Evolutionary conservation across 1,140 invertebrate species (phyloP).

Genomic region (Cotesia glomerata): DNA sequence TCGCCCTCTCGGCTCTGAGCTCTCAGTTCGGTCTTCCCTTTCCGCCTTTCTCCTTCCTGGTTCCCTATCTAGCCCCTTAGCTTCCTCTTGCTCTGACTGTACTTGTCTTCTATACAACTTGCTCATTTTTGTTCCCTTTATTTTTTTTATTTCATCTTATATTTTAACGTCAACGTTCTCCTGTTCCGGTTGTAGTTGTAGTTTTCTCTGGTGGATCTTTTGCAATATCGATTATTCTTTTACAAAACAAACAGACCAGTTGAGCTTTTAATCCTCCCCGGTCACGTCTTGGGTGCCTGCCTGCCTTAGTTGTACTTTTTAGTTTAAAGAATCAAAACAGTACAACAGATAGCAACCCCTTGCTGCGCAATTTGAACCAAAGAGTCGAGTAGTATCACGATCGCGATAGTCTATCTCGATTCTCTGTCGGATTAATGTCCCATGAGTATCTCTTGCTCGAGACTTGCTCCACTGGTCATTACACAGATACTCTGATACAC

Average conservation of each 20-base stretch:
- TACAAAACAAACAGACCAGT: neutral
- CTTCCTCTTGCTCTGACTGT: neutral
- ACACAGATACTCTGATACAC: neutral
- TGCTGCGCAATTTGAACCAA: neutral
- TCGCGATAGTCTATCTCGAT: neutral
- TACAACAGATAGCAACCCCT: neutral
- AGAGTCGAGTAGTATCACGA: neutral
- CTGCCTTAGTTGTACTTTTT: neutral
- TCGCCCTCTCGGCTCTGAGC: slow-evolving; percentile 20
- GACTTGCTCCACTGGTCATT: neutral
- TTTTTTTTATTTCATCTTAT: neutral
- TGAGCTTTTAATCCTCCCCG: neutral
- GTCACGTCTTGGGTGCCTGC: neutral
- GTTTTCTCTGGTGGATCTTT: neutral
- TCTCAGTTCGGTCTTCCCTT: neutral
- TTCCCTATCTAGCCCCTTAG: neutral
- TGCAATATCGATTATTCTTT: slow-evolving; percentile 21
- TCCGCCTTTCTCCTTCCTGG: neutral
- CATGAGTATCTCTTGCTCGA: neutral
- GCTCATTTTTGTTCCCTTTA: neutral
- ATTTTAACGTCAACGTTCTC: slow-evolving; percentile 7
- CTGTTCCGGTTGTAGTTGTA: neutral
- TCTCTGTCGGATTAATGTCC: slow-evolving; percentile 25
- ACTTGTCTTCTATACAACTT: neutral
- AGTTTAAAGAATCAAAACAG: neutral